These are phyloP conservation scores for Acanthosepion lycidas DNA, from an alignment of 2,888 invertebrate genomes.

Conservation along the genomic window DNA sequence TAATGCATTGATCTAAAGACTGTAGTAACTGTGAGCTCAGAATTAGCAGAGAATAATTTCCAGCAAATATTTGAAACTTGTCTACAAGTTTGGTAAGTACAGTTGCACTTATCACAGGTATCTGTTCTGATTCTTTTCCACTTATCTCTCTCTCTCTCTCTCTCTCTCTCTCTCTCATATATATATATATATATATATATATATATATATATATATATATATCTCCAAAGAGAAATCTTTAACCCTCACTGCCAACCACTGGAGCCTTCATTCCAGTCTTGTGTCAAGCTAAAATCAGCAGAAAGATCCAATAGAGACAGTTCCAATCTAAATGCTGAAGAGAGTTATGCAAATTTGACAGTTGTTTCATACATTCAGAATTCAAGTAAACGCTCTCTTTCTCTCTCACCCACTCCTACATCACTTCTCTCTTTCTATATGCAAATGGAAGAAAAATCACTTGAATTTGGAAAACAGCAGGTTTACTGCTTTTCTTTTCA, in stretches of 20 bases:
- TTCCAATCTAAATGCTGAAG: not conserved
- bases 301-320: not conserved
- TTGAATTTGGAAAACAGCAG: no score
- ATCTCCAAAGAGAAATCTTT: not conserved
- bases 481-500: no score
- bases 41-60: no score
- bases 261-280: not conserved
- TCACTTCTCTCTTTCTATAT: not conserved
- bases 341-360: not conserved
- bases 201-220: not conserved
- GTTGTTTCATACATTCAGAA: not conserved
- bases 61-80: no score
- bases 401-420: not conserved
- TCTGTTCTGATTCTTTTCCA: no score
- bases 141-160: no score
- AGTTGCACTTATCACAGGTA: no score
- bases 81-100: no score
- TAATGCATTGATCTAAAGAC: no score
- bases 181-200: no score
- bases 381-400: conserved; percentile 24
- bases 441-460: not conserved
- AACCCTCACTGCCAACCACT: not conserved
- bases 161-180: no score
- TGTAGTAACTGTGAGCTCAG: no score
- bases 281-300: not conserved